phyloP scores from a whole-genome alignment of 2,797 vertebrate genomes.

The Tapirus indicus region DNA sequence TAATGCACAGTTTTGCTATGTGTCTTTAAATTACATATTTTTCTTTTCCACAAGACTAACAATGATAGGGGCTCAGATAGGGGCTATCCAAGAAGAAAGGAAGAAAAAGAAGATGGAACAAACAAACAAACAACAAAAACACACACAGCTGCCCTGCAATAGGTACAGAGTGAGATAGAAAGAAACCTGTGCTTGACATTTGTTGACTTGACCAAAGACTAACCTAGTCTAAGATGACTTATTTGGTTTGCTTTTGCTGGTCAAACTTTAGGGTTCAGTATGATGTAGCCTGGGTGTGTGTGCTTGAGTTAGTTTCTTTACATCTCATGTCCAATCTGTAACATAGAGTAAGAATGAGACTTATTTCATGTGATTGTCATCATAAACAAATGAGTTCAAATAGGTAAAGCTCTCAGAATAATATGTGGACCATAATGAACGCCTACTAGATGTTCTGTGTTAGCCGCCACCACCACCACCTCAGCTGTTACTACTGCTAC shows the following conservation, averaged over 20 bases:
- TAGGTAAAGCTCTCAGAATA: background rate
- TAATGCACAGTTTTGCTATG: background rate
- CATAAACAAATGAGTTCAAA: background rate
- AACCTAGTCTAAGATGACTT: background rate
- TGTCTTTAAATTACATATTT: background rate
- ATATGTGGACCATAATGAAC: background rate
- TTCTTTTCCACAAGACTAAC: background rate
- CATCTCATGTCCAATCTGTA: background rate
- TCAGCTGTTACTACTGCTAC: background rate
- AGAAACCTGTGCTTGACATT: background rate
- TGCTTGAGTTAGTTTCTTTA: background rate
- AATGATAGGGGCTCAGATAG: background rate
- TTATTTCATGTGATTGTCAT: background rate
- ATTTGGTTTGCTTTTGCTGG: background rate
- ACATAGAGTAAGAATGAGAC: background rate
- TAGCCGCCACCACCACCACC: background rate
- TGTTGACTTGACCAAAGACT: background rate
- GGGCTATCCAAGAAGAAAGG: background rate
- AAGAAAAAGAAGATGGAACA: background rate
- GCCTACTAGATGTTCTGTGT: background rate
- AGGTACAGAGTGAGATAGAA: background rate
- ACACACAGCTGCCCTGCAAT: background rate
- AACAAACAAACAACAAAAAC: background rate
- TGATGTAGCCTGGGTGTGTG: background rate
- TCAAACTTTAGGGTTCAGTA: background rate